Base-by-base conservation (phyloP, 2,888 invertebrate genomes). In the Caradrina clavipalpis region DNA sequence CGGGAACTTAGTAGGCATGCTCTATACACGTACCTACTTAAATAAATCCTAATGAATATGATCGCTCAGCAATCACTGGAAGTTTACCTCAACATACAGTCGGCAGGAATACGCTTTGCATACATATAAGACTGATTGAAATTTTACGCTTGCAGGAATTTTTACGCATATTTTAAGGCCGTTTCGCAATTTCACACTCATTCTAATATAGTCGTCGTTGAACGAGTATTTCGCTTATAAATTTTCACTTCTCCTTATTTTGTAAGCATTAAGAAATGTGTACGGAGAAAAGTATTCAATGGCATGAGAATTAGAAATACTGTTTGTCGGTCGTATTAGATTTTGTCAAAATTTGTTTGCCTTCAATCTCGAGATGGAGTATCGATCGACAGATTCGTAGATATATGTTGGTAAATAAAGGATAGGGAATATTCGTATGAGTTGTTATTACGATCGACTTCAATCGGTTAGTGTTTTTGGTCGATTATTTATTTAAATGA, bases 51-150 rank as follows among this genome's bases (percentile, higher is more conserved):
- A 65, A 75, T 76, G 70, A 80, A 77, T 76, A 80, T 76, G 76
- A 80, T 62, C 69, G 80, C 58, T 53, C 53, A 55, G 80, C 67
- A 74, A 69, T 81, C 71, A 72, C 66, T 79, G 73, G 72, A 78
- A 69, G 58, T 72, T 70, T 63, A 76, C 68, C 74, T 79, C 57
- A 71, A 69, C 66, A 59, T 51, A 71, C 74, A 81, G 66, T 75
- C 65, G 62, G 79, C 66, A 49, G 67, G 82, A 79, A 82, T 82
- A 84, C 69, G 81, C 86, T 95, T 94, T 93, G 92, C 95, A 94
- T 95, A 94, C 92, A 94, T 94, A 95, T 93, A 93, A 91, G 89
- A 88, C 88, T 94, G 95, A 95, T 95, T 95, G 95, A 95, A 95
- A 94, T 93, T 94, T 94, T 93, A 93, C 92, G 92, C 92, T 89